Percentiles rank a stretch among this genome's conserved stretches.
These are phyloP conservation scores for Bos indicus DNA, from an alignment of 2,113 vertebrate species.

Conservation along the genomic window DNA sequence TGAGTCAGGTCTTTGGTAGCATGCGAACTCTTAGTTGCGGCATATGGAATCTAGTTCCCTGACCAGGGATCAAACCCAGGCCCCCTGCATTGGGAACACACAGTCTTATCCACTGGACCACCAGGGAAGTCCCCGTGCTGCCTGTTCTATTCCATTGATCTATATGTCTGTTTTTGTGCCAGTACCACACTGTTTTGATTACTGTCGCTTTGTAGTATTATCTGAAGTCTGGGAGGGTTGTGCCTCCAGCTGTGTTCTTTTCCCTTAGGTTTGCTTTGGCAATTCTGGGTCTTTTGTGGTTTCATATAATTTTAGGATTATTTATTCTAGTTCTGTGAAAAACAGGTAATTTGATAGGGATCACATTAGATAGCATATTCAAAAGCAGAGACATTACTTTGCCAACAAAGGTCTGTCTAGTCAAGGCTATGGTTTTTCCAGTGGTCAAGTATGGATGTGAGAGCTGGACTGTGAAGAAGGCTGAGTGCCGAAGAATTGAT, in stretches of 20 bases:
- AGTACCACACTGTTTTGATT: not conserved
- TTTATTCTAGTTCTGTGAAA: not conserved
- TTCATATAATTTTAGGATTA: not conserved
- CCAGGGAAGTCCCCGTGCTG: not conserved
- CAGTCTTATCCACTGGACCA: not conserved
- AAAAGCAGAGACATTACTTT: too few relatives aligned
- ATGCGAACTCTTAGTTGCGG: accelerated
- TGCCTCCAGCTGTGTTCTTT: not conserved
- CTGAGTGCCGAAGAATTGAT: too few relatives aligned
- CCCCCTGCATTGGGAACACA: not conserved
- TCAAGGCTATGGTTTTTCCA: too few relatives aligned
- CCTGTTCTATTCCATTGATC: not conserved
- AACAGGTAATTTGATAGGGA: not conserved
- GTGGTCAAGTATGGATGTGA: too few relatives aligned
- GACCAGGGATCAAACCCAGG: not conserved
- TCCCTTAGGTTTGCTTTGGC: not conserved
- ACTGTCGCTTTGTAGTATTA: not conserved
- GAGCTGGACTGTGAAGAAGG: too few relatives aligned
- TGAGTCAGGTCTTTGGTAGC: not conserved
- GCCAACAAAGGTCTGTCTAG: too few relatives aligned
- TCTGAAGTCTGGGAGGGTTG: not conserved
- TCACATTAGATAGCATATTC: not conserved
- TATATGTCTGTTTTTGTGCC: not conserved
- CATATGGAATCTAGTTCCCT: not conserved
- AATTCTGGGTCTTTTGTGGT: not conserved